Base-by-base conservation (phyloP, 2,888 invertebrate genomes). In the Harpalus rufipes region DNA sequence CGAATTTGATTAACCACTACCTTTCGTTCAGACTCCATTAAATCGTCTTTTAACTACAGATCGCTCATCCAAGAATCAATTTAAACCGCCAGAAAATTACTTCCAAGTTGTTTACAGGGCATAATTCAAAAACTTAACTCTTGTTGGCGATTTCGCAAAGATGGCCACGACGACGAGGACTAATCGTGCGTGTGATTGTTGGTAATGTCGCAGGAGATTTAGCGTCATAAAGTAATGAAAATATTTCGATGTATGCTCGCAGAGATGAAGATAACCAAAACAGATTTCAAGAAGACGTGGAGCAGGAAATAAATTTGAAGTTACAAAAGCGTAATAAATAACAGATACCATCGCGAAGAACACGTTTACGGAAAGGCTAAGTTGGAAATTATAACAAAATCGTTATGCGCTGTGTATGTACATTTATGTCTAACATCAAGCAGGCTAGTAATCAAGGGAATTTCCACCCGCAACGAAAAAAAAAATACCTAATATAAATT, bases 241-340 rank as follows among this genome's bases (percentile, higher is more conserved):
- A 83, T 83, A 83, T 76, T 74, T 83, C 83, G 72, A 83, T 83
- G 83, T 76, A 83, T 76, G 41, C 56, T 10, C 44, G 16, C 41
- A 68, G 74, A 56, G 74, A 83, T 83, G 83, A 76, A 74, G 83
- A 76, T 83, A 83, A 76, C 83, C 83, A 83, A 83, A 83, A 76
- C 61, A 59, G 61, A 80, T 80, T 61, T 61, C 32, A 61, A 80
- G 80, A 61, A 39, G 65, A 74, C 74, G 58, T 84, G 44, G 56
- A 84, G 63, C 84, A 84, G 84, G 84, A 84, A 84, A 84, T 84
- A 84, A 84, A 84, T 84, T 84, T 65, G 21, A 76, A 84, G 44
- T 78, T 78, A 84, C 84, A 78, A 84, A 84, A 78, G 78, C 78
- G 78, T 63, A 78, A 84, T 84, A 84, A 84, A 84, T 84, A 65